Conservation (phyloP, 2,888 invertebrate genomes). For the Cheilosia vernalis region DNA sequence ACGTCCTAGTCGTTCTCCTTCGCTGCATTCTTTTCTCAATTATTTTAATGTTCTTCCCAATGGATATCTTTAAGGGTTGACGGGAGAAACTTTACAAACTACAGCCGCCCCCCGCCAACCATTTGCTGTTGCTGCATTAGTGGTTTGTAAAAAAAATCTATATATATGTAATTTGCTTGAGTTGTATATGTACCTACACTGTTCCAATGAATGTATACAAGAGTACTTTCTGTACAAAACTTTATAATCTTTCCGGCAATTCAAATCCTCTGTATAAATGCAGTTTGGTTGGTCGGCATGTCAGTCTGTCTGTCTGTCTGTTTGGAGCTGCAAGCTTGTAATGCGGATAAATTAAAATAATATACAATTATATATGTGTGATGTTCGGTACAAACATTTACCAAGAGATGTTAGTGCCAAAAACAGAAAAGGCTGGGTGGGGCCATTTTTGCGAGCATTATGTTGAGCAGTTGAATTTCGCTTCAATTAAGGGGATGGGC, state of each 20-base stretch:
- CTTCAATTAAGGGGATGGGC: neutral
- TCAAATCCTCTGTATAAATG: neutral
- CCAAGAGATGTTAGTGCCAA: neutral
- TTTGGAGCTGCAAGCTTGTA: conserved; percentile 27
- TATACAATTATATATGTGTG: conserved; percentile 39
- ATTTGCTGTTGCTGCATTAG: conserved; percentile 26
- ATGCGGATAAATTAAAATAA: conserved; percentile 48
- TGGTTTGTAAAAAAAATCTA: conserved; percentile 8
- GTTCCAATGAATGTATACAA: too few relatives aligned
- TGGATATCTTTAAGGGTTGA: conserved; percentile 13
- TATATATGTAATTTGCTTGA: too few relatives aligned
- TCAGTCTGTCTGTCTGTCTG: conserved; percentile 11
- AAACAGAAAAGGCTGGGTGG: too few relatives aligned
- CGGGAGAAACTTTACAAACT: conserved; percentile 10
- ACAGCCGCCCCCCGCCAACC: conserved; percentile 1
- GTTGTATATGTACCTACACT: too few relatives aligned
- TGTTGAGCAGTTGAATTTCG: neutral
- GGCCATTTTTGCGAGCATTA: neutral
- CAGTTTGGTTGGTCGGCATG: neutral
- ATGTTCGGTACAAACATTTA: conserved; percentile 13
- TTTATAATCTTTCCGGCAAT: conserved; percentile 37
- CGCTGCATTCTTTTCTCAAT: conserved; percentile 57
- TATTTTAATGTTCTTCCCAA: conserved; percentile 62
- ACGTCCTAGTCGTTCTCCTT: conserved; percentile 14
- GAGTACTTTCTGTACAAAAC: conserved; percentile 22